Base-by-base conservation (phyloP, 2,888 invertebrate species). In the Drosophila infuscata region DNA sequence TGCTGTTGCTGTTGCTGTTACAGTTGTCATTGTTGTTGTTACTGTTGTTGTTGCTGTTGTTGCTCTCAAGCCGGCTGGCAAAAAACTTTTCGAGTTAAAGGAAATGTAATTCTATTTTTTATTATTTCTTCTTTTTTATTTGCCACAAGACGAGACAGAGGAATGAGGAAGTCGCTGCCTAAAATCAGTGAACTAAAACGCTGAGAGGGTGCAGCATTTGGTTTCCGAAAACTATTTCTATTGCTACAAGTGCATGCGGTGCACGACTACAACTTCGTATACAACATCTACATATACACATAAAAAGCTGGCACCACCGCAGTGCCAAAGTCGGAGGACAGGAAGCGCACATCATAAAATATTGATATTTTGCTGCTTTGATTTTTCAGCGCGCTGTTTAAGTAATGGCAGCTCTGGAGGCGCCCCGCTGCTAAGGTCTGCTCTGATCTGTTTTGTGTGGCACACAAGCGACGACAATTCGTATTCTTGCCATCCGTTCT, bases 281-380 rank as follows among this genome's bases (percentile, higher is more conserved):
- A 36, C 51, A 74, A 48, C 51, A 74, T 9, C 29, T 49, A 53
- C 17, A 53, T 38, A 46, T 7, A 25, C 25, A 57, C 35, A 49
- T 30, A 72, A 73, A 73, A 76, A 72, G 49, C 78, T 57, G 74
- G 62, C 74, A 77, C 76, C 76, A 52, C 43, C 65, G 48, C 54
- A 51, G 36, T 38, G 54, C 52, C 62, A 46, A 46, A 43, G 30
- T 43, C 60, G 67, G 68, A 41, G 74, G 46, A 75, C 82, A 83
- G 91, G 91, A 89, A 89, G 84, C 83, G 81, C 78, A 79, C 76
- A 86, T 90, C 90, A 89, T 89, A 90, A 89, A 89, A 91, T 91
- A 89, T 91, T 90, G 91, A 89, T 90, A 88, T 86, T 88, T 81
- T 79, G 88, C 74, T 83, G 82, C 83, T 86, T 86, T 90, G 89